These are phyloP conservation scores for Nothoprocta pentlandii DNA, from an alignment of 2,113 vertebrate species.

Conservation along the genomic window DNA sequence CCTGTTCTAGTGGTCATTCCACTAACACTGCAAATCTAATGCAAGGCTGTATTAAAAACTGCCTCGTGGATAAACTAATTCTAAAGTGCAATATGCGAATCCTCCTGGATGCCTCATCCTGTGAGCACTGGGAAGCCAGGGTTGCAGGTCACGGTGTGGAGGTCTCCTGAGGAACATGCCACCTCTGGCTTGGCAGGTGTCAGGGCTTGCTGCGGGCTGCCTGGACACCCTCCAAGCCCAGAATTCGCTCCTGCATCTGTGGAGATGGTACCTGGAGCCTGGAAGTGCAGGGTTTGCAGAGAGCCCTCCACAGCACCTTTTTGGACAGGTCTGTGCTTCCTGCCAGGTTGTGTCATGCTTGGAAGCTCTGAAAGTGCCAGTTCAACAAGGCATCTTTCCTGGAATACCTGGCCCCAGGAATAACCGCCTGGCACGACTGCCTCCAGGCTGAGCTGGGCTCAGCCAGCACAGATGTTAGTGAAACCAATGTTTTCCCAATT, in stretches of 20 bases:
- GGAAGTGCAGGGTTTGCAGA: background rate
- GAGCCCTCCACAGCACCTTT: background rate
- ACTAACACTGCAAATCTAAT: background rate
- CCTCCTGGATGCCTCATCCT: background rate
- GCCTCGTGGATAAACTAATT: background rate
- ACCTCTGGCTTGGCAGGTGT: background rate
- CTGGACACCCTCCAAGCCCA: background rate
- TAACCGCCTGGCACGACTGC: too few species aligned
- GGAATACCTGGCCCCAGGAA: background rate
- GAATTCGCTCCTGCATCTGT: background rate
- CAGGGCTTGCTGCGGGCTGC: background rate
- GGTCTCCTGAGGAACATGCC: background rate
- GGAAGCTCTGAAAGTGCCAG: background rate
- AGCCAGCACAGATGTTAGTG: background rate
- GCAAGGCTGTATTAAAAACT: background rate
- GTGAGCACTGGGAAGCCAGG: background rate
- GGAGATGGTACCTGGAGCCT: background rate
- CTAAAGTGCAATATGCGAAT: background rate
- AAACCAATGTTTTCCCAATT: constrained; percentile 3
- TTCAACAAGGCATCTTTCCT: background rate
- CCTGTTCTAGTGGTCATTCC: background rate
- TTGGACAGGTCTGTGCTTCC: background rate
- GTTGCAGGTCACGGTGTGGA: background rate
- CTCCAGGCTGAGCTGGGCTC: background rate
- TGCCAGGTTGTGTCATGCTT: background rate